A percentile compares a stretch with the other conserved stretches of the same genome.
Evolutionary conservation across 1,140 invertebrate genomes (phyloP).

Genomic region (Leptinotarsa texana): DNA sequence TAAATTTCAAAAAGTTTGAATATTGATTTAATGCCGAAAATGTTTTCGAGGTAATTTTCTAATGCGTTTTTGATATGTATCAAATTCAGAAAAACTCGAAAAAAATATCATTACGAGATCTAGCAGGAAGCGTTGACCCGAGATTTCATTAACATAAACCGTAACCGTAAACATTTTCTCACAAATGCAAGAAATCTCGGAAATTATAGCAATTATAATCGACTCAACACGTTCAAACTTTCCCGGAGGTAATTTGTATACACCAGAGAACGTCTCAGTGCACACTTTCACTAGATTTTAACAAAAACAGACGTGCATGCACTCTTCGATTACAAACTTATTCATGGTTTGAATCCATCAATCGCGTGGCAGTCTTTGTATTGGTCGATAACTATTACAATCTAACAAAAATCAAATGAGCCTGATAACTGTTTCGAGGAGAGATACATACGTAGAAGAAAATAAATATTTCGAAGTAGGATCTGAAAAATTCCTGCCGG

Average conservation of each 20-base stretch:
- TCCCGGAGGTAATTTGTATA: not conserved
- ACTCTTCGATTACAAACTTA: not conserved
- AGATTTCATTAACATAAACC: not conserved
- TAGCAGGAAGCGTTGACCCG: not conserved
- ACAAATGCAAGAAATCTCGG: not conserved
- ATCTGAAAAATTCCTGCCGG: no score
- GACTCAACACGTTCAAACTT: not conserved
- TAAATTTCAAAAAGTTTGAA: no score
- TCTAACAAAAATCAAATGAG: no score
- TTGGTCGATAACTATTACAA: no score
- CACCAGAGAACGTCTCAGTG: not conserved
- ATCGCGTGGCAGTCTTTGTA: no score
- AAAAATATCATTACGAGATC: not conserved
- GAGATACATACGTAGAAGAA: no score
- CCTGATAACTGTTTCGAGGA: no score
- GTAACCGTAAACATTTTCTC: not conserved
- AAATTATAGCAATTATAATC: not conserved
- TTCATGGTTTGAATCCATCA: not conserved
- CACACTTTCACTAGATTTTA: not conserved
- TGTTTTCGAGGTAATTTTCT: no score
- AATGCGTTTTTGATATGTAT: constrained; percentile 38
- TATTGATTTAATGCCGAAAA: no score
- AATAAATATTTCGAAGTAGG: no score
- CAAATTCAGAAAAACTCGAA: not conserved
- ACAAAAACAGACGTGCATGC: not conserved